Conservation (phyloP, 1,140 invertebrate species). For the Piezodorus guildinii region DNA sequence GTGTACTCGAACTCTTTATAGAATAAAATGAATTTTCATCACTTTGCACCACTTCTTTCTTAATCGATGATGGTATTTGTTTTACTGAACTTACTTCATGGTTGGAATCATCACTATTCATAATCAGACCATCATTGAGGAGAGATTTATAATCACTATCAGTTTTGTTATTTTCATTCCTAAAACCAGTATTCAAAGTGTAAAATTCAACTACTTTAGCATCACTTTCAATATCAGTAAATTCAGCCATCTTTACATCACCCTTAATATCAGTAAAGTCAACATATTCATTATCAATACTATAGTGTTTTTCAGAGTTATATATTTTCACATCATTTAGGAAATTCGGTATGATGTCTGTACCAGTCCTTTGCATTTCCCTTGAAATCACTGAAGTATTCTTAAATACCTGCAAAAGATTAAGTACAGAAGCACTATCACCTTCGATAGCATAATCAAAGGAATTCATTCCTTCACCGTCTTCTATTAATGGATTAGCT, state of each 20-base stretch:
- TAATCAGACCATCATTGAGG: too few species aligned
- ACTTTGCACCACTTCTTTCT: neutral
- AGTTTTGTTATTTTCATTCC: too few species aligned
- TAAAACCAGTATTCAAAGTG: neutral
- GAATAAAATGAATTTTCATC: neutral
- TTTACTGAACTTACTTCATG: too few species aligned
- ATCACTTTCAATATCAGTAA: constrained; percentile 1
- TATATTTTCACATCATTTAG: too few species aligned
- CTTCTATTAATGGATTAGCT: constrained; percentile 4
- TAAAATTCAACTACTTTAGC: neutral
- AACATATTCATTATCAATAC: neutral
- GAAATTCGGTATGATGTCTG: too few species aligned
- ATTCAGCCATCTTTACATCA: neutral
- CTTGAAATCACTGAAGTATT: neutral
- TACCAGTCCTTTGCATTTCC: too few species aligned
- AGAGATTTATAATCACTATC: too few species aligned
- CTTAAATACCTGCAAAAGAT: neutral
- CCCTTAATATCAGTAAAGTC: neutral
- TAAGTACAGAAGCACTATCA: neutral
- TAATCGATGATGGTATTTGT: too few species aligned
- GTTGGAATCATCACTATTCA: too few species aligned
- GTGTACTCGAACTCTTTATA: neutral
- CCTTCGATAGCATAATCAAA: constrained; percentile 7
- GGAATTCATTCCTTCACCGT: constrained; percentile 7
- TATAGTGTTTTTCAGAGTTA: neutral